Base-by-base conservation (phyloP, 2,888 invertebrate species). In the Drosophila tripunctata region DNA sequence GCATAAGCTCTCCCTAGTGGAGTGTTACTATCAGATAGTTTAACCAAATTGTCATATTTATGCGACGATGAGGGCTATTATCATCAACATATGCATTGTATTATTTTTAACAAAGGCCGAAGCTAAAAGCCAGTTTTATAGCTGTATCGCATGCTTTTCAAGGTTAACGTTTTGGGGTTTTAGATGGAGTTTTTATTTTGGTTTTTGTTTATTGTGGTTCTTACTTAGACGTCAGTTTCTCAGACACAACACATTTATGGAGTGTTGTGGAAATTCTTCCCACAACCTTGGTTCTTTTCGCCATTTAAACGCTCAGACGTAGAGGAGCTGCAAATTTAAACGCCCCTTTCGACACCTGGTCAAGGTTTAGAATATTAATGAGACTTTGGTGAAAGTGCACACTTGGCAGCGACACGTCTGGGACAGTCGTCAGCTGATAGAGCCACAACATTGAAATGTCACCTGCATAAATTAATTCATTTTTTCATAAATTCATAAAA, bases 311-410 rank as follows among this genome's bases (percentile, higher is more conserved):
- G 14, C 30, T 30, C 15, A 22, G 1, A 22, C 4, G 10, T 10
- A 27, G 10, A 3, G n/a, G 15, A 27, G 35, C 51, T 43, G 35
- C 31, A 17, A 44, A 54, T 50, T 44, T 7, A 17, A 17, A 56
- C 56, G 27, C 56, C 40, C 51, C 27, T 12, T 22, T 7, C 4
- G 19, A 51, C 43, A 43, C 19, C 33, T 33, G 24, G 19, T 17
- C 40, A 6, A 31, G 38, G 27, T 35, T 43, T 75, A 67, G 67
- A 87, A 84, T 81, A 80, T 81, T 81, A 67, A 79, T 85, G 66
- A 50, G 54, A 24, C 51, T 67, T 55, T 12, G 66, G 75, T 62
- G 86, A 85, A 87, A 84, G 64, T 72, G 51, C 62, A 65, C 81
- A 80, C 55, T 69, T 65, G 76, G 14, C 44, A 31, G 21, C 14